Evolutionary conservation across 2,888 invertebrate genomes (phyloP).

Genomic region (Morpho deidamia): DNA sequence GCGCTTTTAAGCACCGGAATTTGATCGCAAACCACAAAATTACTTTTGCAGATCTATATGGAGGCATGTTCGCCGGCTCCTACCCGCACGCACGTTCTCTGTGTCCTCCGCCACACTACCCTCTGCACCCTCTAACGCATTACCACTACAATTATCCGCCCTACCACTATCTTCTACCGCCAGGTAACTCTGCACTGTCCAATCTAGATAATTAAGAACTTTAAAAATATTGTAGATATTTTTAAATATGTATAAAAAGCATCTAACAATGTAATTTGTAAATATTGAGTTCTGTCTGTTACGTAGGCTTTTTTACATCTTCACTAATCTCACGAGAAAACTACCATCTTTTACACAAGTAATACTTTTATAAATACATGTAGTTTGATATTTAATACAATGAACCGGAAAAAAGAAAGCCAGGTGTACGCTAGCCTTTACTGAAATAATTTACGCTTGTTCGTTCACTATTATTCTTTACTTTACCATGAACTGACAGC

Average conservation of each 20-base stretch:
- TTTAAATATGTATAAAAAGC: neutral
- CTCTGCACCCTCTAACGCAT: constrained; percentile 70
- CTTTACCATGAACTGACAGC: neutral
- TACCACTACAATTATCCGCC: constrained; percentile 71
- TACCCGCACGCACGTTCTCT: constrained; percentile 69
- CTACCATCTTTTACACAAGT: too few species aligned
- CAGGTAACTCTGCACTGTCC: constrained; percentile 56
- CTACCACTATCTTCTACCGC: constrained; percentile 68
- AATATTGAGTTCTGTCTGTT: neutral
- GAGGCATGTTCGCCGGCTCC: constrained; percentile 64
- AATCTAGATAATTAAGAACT: neutral
- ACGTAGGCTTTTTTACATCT: too few species aligned
- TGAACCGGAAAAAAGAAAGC: too few species aligned
- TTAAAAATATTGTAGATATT: neutral
- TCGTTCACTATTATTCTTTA: neutral
- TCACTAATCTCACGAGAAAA: neutral
- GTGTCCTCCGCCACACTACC: constrained; percentile 72
- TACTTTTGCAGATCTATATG: constrained; percentile 72
- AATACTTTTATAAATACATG: too few species aligned
- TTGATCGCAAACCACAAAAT: constrained; percentile 44
- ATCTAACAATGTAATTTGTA: neutral
- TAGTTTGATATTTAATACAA: too few species aligned
- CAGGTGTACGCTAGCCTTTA: too few species aligned
- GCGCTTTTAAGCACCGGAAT: constrained; percentile 58
- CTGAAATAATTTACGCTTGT: too few species aligned